Conservation (phyloP, 2,113 vertebrate species). For the Chelonoidis abingdonii region DNA sequence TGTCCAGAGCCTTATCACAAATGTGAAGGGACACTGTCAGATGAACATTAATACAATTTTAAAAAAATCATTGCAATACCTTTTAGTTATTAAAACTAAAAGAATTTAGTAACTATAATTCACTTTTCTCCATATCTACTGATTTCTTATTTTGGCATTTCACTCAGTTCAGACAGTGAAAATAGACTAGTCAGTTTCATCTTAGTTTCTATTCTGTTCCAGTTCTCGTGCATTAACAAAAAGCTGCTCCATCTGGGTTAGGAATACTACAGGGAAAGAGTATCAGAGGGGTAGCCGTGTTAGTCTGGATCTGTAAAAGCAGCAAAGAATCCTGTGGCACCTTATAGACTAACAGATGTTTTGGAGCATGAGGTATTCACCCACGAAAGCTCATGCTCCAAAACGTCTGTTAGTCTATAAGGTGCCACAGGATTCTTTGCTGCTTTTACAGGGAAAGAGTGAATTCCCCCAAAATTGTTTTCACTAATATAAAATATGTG, state of each 20-base stretch:
- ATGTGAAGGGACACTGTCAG: not conserved
- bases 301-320: too few species aligned
- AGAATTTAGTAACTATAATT: not conserved
- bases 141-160: not conserved
- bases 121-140: not conserved
- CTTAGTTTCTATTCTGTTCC: not conserved
- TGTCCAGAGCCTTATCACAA: not conserved
- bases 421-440: too few species aligned
- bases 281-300: too few species aligned
- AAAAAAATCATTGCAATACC: not conserved
- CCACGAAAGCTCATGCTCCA: too few species aligned
- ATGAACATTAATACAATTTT: not conserved
- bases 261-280: too few species aligned
- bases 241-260: not conserved
- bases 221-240: not conserved
- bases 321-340: too few species aligned
- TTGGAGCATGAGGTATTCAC: too few species aligned
- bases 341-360: too few species aligned
- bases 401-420: too few species aligned
- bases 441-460: too few species aligned
- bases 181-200: not conserved
- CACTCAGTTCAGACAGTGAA: not conserved
- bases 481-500: not conserved
- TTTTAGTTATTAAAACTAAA: not conserved
- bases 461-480: not conserved